phyloP scores from a whole-genome alignment of 2,888 invertebrate species.

The Lamellibrachia satsuma region DNA sequence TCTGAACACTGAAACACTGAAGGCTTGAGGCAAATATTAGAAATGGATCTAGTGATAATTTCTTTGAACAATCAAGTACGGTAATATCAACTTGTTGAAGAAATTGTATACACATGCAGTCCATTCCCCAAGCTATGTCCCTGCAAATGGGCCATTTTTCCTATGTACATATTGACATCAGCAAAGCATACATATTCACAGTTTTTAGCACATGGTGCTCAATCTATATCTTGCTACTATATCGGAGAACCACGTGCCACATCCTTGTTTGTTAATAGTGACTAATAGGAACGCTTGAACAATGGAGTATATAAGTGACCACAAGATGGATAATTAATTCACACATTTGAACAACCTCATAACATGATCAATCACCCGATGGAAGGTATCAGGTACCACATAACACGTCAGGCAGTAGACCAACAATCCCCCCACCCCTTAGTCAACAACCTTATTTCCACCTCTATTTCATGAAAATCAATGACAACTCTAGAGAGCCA shows the following conservation, averaged over 20 bases:
- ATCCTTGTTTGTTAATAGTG: background rate
- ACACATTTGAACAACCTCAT: background rate
- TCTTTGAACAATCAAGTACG: no score
- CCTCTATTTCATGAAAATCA: constrained; percentile 1
- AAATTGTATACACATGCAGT: no score
- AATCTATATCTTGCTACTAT: background rate
- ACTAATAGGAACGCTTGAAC: background rate
- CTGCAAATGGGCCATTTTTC: no score
- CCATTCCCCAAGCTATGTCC: no score
- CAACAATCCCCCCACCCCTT: background rate
- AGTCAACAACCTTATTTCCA: background rate
- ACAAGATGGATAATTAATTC: background rate
- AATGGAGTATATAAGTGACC: background rate
- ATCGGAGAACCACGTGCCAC: background rate
- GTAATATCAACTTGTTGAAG: no score
- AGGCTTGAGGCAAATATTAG: no score
- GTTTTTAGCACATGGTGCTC: background rate
- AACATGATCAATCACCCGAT: background rate
- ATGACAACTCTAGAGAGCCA: background rate
- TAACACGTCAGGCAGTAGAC: background rate
- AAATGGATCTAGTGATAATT: background rate
- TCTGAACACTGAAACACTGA: no score
- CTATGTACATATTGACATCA: background rate
- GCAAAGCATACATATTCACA: background rate
- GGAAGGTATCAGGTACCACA: background rate